Evolutionary conservation across 2,113 vertebrate species (phyloP), one percentile per base, ranked within the genome.

Genomic region (Motacilla alba): DNA sequence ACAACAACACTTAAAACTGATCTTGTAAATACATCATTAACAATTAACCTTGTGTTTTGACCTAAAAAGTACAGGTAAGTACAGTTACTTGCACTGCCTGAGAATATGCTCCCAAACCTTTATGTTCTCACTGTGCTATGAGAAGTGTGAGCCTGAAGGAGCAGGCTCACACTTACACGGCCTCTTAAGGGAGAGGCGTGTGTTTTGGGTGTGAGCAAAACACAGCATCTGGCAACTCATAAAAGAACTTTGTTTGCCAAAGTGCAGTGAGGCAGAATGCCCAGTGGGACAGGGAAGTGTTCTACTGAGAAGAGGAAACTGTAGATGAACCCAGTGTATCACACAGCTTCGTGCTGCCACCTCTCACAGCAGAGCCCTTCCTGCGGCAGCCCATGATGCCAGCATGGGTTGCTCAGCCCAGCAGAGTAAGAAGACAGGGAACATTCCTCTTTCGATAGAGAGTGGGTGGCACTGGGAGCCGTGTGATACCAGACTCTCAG

Each of bases 81-180:
- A 26, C 58, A 47, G 64, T 84, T 52, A 47, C 37, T 83, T 74
- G n/a, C 33, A 41, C 13, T 55, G 21, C 13, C 50, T 53, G n/a
- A 70, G 28, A 37, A 58, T 4, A 37, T 1, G 17, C 4, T 28
- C 10, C 53, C n/a, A 41, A 35, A 83, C 18, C 7, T 16, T 66
- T 23, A 56, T 0, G 1, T 46, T 66, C 49, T 69, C 9, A 15
- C 5, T 16, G 27, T 43, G 33, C 53, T 24, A 7, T 0, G 1
- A 43, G 49, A 43, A 49, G 24, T n/a, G n/a, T n/a, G n/a, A n/a
- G n/a, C 43, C 39, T 15, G 62, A 44, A 59, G 73, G 27, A 39
- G 23, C 43, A 27, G 22, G 26, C 23, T 35, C 22, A 24, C 41
- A 22, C 33, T 49, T 53, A 52, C 11, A 15, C 0, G 0, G 9